Evolutionary conservation across 2,888 invertebrate genomes (phyloP), one percentile per base, ranked within the genome.

Genomic region (Phrixothrix hirtus): DNA sequence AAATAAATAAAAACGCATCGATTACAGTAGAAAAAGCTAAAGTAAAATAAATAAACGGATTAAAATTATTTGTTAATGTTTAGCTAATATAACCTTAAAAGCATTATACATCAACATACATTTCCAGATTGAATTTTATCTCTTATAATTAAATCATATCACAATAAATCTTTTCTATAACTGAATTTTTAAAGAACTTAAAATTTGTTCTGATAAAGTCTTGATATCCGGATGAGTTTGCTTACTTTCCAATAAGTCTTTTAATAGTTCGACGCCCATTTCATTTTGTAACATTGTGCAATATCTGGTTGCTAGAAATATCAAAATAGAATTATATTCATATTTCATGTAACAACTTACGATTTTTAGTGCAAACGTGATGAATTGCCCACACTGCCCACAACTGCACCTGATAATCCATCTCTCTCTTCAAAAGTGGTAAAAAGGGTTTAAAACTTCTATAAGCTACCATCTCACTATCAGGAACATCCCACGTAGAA

Each of bases 381-480:
- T 86, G 84, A 60, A 89, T 84, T 1, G 88, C 88, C 89, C 89
- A 89, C 2, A 87, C 81, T 7, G 88, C 88, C 89, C 89, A 89
- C 45, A 88, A 72, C 66, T 87, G 87, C 17, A 87, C 86, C 45
- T 83, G 82, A 63, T 82, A 80, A 53, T 83, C 82, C 56, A 82
- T 79, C 31, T 78, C 77, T 47, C 79, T 78, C 30, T 75, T 70
- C 51, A 88, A 72, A 38, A 89, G 74, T 0, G 86, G 83, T 57
- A 86, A 83, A 72, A 89, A 89, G 13, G 88, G 88, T 60, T 80
- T 79, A 72, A 89, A 84, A 58, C 87, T 85, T 63, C 87, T 78
- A 71, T 82, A 85, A 9, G 88, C 87, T 30, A 88, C 88, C 88
- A 89, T 88, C 69, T 88, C 88, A 42, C 81, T 81, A 48, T 84